Base-by-base conservation (phyloP, 2,888 invertebrate genomes). In the Galerucella pusilla region DNA sequence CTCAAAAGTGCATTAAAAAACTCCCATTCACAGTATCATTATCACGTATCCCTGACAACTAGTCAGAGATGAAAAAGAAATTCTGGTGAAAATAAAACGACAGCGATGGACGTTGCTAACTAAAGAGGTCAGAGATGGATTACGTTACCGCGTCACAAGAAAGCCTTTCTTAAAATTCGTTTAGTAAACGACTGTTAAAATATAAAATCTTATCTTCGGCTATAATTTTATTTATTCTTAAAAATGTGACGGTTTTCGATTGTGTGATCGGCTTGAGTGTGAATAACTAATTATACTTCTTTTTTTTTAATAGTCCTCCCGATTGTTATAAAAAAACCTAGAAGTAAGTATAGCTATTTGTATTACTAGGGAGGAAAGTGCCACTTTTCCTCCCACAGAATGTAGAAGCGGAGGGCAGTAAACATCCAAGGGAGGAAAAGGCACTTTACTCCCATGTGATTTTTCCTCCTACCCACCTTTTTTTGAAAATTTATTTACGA, bases 1-100 rank as follows among this genome's bases (percentile, higher is more conserved):
- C 16, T 64, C 45, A 64, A 45, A 64, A 46, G 45, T 42, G 64
- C 64, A 64, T 64, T 64, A 46, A 64, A 64, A 64, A 64, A 42
- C 45, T 64, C 42, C 57, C 45, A 45, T 64, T 64, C 46, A 64
- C 16, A 42, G 64, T 64, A 64, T 64, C 64, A 64, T 45, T 64
- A 64, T 45, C 45, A 45, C 57, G 57, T 57, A 20, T 57, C 57
- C 57, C 57, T 20, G 57, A 57, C 57, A 57, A 57, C 57, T 20
- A 57, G 57, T 57, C 16, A 57, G 10, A 57, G 20, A 20, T 57
- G 20, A 16, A 57, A 57, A 57, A 57, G 52, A 52, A 57, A 57
- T 20, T 57, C 57, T 20, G 57, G 57, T 57, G 57, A 11, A 57
- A 57, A 57, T 57, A 57, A 57, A 57, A 57, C 57, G 57, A 57